phyloP scores from a whole-genome alignment of 1,140 invertebrate species.

The Pissodes strobi region DNA sequence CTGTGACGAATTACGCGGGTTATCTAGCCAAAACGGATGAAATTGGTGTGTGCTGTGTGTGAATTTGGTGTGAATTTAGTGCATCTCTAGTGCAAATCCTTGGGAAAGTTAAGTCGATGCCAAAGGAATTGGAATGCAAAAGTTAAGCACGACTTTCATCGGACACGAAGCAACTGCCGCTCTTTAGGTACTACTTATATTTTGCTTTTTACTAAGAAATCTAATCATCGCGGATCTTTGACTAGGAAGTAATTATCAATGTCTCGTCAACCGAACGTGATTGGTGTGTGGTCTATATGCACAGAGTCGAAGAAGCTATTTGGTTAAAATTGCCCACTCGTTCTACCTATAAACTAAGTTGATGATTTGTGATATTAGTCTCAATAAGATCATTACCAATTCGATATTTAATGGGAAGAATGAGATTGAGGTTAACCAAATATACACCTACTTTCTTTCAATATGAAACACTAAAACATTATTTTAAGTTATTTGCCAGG shows the following conservation, averaged over 20 bases:
- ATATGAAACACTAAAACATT: too few species aligned
- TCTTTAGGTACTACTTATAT: conserved; percentile 36
- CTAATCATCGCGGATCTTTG: too few species aligned
- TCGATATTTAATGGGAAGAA: neutral
- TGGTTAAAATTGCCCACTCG: too few species aligned
- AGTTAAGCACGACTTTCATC: conserved; percentile 39
- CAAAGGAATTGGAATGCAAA: conserved; percentile 35
- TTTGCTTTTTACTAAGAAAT: neutral
- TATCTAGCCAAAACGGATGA: neutral
- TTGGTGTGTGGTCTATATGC: too few species aligned
- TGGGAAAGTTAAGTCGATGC: conserved; percentile 12
- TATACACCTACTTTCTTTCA: neutral
- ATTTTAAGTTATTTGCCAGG: too few species aligned
- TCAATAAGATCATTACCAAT: too few species aligned
- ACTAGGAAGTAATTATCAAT: too few species aligned
- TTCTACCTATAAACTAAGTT: too few species aligned
- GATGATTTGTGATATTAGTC: too few species aligned
- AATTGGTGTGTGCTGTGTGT: conserved; percentile 10
- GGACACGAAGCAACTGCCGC: conserved; percentile 29
- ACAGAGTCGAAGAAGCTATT: too few species aligned
- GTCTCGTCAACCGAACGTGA: too few species aligned
- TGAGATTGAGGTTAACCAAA: neutral
- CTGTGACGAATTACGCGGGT: neutral
- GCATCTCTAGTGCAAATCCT: neutral
- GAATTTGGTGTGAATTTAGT: neutral